Percentiles rank a stretch among this genome's conserved stretches.
Evolutionary conservation across 2,113 vertebrate species (phyloP).

Genomic region (Pseudolaguvia tuberculata): DNA sequence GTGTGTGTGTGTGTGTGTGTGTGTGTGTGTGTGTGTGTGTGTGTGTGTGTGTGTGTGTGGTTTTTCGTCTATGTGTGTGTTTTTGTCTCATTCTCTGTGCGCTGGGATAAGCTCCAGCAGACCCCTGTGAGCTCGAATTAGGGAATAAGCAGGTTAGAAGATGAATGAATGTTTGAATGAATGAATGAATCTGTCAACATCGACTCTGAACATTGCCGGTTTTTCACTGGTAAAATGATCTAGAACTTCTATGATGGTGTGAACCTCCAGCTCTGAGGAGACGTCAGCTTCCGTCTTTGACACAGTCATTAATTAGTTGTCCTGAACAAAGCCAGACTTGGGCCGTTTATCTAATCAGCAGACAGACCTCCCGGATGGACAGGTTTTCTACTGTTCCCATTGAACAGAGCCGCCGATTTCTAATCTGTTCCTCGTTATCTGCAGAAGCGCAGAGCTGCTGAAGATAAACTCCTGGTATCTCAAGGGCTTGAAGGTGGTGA

Average conservation of each 20-base stretch:
- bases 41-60: background rate
- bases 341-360: constrained; percentile 36
- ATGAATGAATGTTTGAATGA: too few species aligned
- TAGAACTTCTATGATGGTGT: too few species aligned
- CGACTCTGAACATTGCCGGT: too few species aligned
- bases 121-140: too few species aligned
- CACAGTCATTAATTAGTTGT: constrained; percentile 41
- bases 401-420: constrained; percentile 24
- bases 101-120: too few species aligned
- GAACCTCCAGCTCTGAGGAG: background rate
- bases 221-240: too few species aligned
- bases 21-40: background rate
- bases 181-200: too few species aligned
- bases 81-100: background rate
- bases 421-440: constrained; percentile 26
- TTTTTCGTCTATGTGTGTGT: constrained; percentile 6
- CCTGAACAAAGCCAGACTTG: constrained; percentile 34
- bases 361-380: constrained; percentile 13
- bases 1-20: constrained; percentile 15
- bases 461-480: constrained; percentile 14
- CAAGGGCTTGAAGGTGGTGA: constrained; percentile 25
- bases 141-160: too few species aligned
- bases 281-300: background rate
- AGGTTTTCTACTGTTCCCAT: constrained; percentile 8
- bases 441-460: constrained; percentile 3